These are phyloP conservation scores for Coenobita brevimanus DNA, from an alignment of 1,140 invertebrate genomes.

Conservation along the genomic window DNA sequence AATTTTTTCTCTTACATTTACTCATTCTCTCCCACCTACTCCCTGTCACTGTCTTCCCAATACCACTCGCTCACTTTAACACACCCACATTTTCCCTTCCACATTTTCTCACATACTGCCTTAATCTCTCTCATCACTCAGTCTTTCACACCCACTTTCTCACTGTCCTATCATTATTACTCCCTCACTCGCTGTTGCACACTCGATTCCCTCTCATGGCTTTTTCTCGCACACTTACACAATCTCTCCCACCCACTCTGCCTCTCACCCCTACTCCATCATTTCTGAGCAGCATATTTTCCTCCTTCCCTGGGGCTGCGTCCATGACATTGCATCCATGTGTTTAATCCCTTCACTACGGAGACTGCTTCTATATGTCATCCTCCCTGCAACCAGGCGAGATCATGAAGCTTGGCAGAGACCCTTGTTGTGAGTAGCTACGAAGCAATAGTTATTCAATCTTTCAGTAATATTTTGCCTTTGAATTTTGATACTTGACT, in stretches of 20 bases:
- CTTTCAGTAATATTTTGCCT: too few relatives aligned
- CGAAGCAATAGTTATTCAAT: too few relatives aligned
- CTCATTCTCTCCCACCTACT: background rate
- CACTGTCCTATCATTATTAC: background rate
- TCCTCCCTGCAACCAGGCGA: too few relatives aligned
- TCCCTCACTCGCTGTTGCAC: background rate
- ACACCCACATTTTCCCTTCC: background rate
- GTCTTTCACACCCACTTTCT: background rate
- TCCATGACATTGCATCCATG: too few relatives aligned
- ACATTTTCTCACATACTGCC: background rate
- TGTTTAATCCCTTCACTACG: too few relatives aligned
- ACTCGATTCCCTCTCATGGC: background rate
- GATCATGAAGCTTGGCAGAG: too few relatives aligned
- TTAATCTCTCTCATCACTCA: background rate
- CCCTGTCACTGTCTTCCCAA: background rate
- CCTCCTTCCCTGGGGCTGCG: too few relatives aligned
- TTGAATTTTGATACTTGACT: too few relatives aligned
- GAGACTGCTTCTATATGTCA: too few relatives aligned
- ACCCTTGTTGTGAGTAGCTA: too few relatives aligned
- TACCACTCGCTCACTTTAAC: background rate
- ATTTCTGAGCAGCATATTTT: too few relatives aligned
- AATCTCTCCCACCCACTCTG: background rate
- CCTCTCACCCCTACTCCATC: too few relatives aligned
- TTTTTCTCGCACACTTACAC: background rate
- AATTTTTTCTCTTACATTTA: slow-evolving; percentile 1